Conservation (phyloP, 2,888 invertebrate species). For the Hypomecis punctinalis region DNA sequence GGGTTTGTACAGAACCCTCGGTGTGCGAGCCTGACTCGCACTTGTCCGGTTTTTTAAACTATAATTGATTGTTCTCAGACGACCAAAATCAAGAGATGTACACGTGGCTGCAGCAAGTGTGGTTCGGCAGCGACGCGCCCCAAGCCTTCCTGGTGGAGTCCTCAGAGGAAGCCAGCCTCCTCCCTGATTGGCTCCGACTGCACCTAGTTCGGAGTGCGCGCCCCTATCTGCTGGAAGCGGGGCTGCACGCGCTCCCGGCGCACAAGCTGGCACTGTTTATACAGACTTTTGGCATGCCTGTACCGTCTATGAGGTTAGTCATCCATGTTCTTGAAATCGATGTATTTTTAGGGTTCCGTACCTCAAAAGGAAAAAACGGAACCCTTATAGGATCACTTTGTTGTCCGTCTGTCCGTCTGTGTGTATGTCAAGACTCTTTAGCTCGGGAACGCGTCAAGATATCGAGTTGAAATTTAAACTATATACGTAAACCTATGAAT, state of each 20-base stretch:
- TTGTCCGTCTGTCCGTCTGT: too few species aligned
- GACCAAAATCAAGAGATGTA: constrained; percentile 88
- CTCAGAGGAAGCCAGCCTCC: constrained; percentile 91
- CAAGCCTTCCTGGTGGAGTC: constrained; percentile 89
- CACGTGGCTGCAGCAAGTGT: constrained; percentile 84
- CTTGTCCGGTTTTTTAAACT: background rate
- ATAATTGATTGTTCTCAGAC: constrained; percentile 48
- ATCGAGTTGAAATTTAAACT: too few species aligned
- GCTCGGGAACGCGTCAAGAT: too few species aligned
- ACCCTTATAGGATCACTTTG: too few species aligned
- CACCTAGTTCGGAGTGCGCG: constrained; percentile 95
- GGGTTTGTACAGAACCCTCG: too few species aligned
- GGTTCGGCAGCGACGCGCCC: constrained; percentile 93
- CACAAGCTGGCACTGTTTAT: constrained; percentile 96
- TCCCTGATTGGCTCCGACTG: constrained; percentile 97
- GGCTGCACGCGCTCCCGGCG: constrained; percentile 93
- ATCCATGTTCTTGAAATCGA: background rate
- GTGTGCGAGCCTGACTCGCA: constrained; percentile 50
- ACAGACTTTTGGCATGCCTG: constrained; percentile 98
- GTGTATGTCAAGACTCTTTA: too few species aligned
- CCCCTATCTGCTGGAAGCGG: constrained; percentile 92
- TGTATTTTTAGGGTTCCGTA: too few species aligned
- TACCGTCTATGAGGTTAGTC: constrained; percentile 92
- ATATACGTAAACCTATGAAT: too few species aligned
- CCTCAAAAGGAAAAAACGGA: too few species aligned